Evolutionary conservation across 53 echinoderm and acorn worm species (phyloP).

Genomic region (Holothuria scabra): DNA sequence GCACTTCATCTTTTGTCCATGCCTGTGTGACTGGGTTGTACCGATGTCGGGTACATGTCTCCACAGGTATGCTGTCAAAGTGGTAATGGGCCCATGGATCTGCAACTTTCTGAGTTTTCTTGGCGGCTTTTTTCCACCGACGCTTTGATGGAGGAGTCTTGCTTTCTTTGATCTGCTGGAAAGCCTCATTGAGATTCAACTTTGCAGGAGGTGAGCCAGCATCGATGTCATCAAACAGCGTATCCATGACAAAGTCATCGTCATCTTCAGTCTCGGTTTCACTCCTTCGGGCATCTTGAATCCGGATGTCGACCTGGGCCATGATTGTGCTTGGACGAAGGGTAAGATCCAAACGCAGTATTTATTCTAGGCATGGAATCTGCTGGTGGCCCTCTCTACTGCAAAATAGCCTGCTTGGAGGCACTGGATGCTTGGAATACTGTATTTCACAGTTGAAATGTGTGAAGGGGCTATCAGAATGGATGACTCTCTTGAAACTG

Average conservation of each 20-base stretch:
- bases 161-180: constrained; percentile 33
- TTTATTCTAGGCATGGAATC: constrained; percentile 38
- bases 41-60: constrained; percentile 76
- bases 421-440: neutral
- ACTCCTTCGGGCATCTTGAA: constrained; percentile 25
- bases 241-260: constrained; percentile 1
- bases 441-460: neutral
- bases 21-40: constrained; percentile 80
- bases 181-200: constrained; percentile 37
- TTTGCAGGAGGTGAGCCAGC: neutral
- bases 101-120: constrained; percentile 57
- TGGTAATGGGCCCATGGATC: constrained; percentile 93
- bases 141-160: constrained; percentile 58
- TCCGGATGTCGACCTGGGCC: constrained; percentile 42
- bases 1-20: constrained; percentile 84
- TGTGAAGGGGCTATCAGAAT: neutral
- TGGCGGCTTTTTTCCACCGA: constrained; percentile 75
- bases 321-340: constrained; percentile 26
- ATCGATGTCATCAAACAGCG: constrained; percentile 9
- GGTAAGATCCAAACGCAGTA: constrained; percentile 36
- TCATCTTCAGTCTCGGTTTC: neutral
- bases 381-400: neutral
- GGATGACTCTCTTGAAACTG: no score
- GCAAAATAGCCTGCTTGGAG: constrained; percentile 17
- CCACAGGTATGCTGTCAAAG: constrained; percentile 71